phyloP scores from a whole-genome alignment of 2,888 invertebrate species.

The Pachydiplax longipennis region DNA sequence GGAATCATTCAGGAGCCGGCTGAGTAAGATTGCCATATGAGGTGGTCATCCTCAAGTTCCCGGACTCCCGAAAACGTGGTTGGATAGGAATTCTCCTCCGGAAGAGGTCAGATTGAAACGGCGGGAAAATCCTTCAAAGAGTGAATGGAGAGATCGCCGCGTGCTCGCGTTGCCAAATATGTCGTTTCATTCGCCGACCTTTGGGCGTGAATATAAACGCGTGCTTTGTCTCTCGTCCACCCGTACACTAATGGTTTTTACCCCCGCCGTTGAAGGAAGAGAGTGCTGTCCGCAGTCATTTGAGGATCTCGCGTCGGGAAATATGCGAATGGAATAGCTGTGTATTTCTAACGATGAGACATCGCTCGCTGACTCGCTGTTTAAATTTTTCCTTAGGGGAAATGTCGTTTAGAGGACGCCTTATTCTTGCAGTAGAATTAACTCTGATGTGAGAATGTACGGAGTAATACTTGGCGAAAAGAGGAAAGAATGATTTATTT shows the following conservation, averaged over 20 bases:
- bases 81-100: conserved; percentile 1
- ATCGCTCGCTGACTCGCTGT: not conserved
- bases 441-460: too few relatives aligned
- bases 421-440: too few relatives aligned
- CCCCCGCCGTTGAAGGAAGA: not conserved
- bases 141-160: not conserved
- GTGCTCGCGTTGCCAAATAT: not conserved
- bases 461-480: too few relatives aligned
- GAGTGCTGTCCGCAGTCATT: not conserved
- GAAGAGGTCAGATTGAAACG: not conserved
- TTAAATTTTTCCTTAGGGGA: not conserved
- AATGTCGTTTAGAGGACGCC: too few relatives aligned
- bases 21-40: not conserved
- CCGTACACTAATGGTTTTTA: not conserved
- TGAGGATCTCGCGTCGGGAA: not conserved
- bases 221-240: not conserved
- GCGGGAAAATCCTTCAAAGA: not conserved
- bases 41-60: not conserved
- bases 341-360: not conserved
- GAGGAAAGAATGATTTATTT: too few relatives aligned
- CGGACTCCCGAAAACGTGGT: not conserved
- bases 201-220: not conserved
- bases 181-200: not conserved
- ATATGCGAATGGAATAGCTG: not conserved
- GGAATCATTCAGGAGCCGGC: not conserved